Percentiles rank a stretch among this genome's conserved stretches.
phyloP scores from a whole-genome alignment of 2,888 invertebrate genomes.

The Parnassius glacialis region DNA sequence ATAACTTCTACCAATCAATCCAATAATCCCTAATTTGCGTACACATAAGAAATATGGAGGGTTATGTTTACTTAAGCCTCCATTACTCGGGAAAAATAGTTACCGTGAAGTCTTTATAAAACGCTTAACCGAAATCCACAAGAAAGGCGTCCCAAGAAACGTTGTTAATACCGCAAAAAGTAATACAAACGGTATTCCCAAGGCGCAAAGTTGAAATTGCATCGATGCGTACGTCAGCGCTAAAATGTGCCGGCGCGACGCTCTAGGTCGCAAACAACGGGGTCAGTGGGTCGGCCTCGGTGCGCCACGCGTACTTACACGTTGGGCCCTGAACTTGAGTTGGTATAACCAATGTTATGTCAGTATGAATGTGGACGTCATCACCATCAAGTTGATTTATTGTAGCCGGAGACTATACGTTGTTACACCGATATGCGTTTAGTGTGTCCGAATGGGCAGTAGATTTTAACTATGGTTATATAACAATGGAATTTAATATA shows the following conservation, averaged over 20 bases:
- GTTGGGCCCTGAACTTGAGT: slow-evolving; percentile 22
- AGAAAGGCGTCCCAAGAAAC: slow-evolving; percentile 12
- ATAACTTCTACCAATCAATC: too few species aligned
- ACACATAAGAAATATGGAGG: too few species aligned
- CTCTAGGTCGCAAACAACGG: slow-evolving; percentile 36
- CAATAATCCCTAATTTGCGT: too few species aligned
- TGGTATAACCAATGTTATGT: slow-evolving; percentile 11
- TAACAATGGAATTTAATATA: too few species aligned
- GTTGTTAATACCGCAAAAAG: slow-evolving; percentile 2
- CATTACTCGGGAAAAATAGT: slow-evolving; percentile 4
- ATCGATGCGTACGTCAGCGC: slow-evolving; percentile 3
- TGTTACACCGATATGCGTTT: too few species aligned
- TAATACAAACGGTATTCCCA: neutral
- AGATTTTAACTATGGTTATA: too few species aligned
- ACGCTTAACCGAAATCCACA: slow-evolving; percentile 15
- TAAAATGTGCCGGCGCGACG: slow-evolving; percentile 30
- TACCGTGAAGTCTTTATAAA: slow-evolving; percentile 6
- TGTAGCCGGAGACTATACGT: too few species aligned
- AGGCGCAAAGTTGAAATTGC: slow-evolving; percentile 1
- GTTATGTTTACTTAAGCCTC: neutral
- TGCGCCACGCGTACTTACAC: slow-evolving; percentile 5
- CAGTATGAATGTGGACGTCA: neutral
- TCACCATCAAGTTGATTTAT: neutral
- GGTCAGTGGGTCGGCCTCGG: slow-evolving; percentile 47
- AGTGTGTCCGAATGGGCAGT: too few species aligned